Conservation (phyloP, 2,113 vertebrate genomes). For the Theropithecus gelada region DNA sequence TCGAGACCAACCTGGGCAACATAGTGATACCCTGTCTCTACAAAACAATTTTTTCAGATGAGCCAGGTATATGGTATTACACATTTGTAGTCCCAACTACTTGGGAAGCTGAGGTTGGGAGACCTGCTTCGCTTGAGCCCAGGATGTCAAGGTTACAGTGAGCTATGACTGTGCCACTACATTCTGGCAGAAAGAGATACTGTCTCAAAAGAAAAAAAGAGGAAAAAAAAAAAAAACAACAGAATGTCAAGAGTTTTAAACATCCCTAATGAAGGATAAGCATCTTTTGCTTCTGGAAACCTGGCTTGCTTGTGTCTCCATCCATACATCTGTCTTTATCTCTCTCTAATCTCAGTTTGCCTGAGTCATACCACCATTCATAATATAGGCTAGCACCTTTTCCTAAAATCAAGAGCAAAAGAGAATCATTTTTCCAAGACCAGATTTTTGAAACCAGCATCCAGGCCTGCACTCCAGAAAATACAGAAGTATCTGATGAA, state of each 20-base stretch:
- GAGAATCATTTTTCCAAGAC: not conserved
- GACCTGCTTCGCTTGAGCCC: no score
- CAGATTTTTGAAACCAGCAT: not conserved
- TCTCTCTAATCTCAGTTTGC: not conserved
- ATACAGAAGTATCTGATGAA: not conserved
- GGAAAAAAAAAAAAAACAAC: no score
- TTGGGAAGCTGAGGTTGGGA: no score
- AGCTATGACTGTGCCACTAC: no score
- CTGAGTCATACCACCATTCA: not conserved
- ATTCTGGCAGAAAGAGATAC: no score
- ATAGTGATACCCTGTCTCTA: no score
- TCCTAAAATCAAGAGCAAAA: not conserved
- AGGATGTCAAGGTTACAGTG: no score
- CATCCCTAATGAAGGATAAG: not conserved
- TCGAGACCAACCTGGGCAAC: no score
- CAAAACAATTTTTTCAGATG: no score
- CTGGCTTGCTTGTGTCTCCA: not conserved
- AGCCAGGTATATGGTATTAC: no score
- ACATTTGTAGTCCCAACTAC: no score
- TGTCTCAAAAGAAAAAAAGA: no score
- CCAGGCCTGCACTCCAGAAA: not conserved
- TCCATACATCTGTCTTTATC: not conserved
- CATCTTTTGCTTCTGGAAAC: not conserved
- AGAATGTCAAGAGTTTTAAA: not conserved
- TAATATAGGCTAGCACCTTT: not conserved